phyloP scores from a whole-genome alignment of 2,797 vertebrate genomes.

The Champsocephalus gunnari region DNA sequence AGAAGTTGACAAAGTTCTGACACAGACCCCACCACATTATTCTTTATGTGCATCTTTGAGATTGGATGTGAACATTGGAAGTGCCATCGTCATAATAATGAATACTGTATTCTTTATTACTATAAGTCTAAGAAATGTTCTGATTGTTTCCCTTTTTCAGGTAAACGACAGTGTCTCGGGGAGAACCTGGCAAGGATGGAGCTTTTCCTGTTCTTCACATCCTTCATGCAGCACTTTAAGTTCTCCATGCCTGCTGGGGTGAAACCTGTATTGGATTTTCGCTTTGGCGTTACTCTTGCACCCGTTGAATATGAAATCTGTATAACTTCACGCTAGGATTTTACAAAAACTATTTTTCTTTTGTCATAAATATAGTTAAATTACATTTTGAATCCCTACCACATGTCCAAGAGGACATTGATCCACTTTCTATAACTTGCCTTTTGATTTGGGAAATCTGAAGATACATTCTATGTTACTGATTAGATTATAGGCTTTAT shows the following conservation, averaged over 20 bases:
- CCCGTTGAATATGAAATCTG: constrained; percentile 76
- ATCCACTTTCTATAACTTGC: not conserved
- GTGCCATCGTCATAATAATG: no score
- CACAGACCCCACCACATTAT: no score
- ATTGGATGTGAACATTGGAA: no score
- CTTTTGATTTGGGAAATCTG: no score
- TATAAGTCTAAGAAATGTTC: not conserved
- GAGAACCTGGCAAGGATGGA: constrained; percentile 82
- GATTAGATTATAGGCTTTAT: no score
- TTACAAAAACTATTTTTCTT: no score
- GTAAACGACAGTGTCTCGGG: constrained; percentile 83
- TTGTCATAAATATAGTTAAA: no score
- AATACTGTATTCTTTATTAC: not conserved
- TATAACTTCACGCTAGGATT: constrained; percentile 55
- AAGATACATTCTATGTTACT: no score
- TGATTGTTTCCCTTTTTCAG: constrained; percentile 55
- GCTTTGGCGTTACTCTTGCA: constrained; percentile 74
- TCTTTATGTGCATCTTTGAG: no score
- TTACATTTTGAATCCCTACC: not conserved
- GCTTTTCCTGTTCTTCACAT: constrained; percentile 76
- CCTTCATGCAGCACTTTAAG: constrained; percentile 86
- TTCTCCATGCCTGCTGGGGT: constrained; percentile 73
- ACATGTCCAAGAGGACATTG: not conserved
- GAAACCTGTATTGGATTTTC: constrained; percentile 46
- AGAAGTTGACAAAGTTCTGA: no score